Base-by-base conservation (phyloP, 2,113 vertebrate species). In the Oreochromis tanganicae region DNA sequence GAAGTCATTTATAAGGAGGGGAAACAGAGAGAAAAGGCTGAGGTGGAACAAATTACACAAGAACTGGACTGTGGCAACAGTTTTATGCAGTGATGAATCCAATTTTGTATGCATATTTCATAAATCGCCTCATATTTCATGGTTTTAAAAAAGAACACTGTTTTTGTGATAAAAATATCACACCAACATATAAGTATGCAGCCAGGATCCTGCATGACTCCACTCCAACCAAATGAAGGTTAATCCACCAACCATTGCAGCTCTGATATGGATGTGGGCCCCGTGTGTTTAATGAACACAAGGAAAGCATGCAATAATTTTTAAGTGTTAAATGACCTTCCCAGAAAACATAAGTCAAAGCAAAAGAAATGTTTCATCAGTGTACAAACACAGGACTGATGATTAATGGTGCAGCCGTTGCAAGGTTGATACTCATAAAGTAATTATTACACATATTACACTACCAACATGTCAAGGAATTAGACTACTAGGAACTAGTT, bases 381-480 rank as follows among this genome's bases (percentile, higher is more conserved):
- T 82, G 19, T 86, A 21, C 21, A 80, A 82, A 88, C 87, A 87
- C 36, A 56, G 54, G 63, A 63, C 17, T 29, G 19, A 80, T 80
- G 56, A 63, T 79, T 84, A 54, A 41, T 63, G 46, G 81, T 78
- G 19, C 59, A 81, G 52, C 19, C 1, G 38, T 59, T 66, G 17
- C 61, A 38, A 0, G 38, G 34, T 66, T 4, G 1, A 13, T 66
- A 21, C 61, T 66, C 19, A 38, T 66, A 66, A 66, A 66, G 10
- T 66, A 66, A 5, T 66, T 66, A 38, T 38, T 66, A 66, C 32
- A 36, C 61, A 66, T 66, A 66, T 36, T 66, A 66, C 34, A 66
- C 61, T 38, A 66, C 0, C 38, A 66, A 38, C 19, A 1, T n/a
- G 38, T 66, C 34, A 66, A 66, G 19, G 61, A 66, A 66, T 66